Evolutionary conservation across 2,888 invertebrate genomes (phyloP).

Genomic region (Masnerella sp.): DNA sequence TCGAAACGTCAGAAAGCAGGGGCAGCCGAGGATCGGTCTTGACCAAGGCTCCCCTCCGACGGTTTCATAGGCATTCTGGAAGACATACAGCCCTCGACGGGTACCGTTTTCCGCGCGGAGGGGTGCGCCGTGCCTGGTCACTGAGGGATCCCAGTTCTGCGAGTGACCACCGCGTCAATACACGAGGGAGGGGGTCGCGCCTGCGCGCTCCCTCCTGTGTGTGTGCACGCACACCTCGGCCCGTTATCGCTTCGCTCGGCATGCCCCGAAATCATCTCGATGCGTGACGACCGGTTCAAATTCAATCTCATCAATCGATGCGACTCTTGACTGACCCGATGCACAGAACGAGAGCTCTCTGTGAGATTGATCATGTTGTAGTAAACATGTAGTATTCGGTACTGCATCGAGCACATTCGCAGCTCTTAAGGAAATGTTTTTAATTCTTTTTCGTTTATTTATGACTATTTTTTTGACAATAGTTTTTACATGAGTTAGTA

Average conservation of each 20-base stretch:
- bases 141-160: constrained; percentile 67
- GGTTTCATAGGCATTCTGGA: constrained; percentile 3
- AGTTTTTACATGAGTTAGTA: too few species aligned
- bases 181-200: constrained; percentile 73
- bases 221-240: constrained; percentile 23
- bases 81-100: constrained; percentile 71
- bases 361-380: constrained; percentile 48
- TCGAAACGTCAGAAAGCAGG: constrained; percentile 15
- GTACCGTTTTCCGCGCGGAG: constrained; percentile 63
- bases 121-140: constrained; percentile 63
- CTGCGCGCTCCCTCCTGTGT: constrained; percentile 67
- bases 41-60: constrained; percentile 23
- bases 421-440: constrained; percentile 18
- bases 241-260: constrained; percentile 44
- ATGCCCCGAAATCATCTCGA: constrained; percentile 65
- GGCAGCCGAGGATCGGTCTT: constrained; percentile 10
- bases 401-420: constrained; percentile 24
- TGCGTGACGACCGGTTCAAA: constrained; percentile 55
- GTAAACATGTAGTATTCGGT: constrained; percentile 25
- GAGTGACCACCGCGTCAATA: constrained; percentile 77
- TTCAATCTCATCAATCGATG: constrained; percentile 58
- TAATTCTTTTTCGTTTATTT: constrained; percentile 9
- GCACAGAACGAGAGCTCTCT: constrained; percentile 44
- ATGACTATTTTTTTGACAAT: too few species aligned
- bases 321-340: constrained; percentile 51